A percentile compares a stretch with the other conserved stretches of the same genome.
These are phyloP conservation scores for Macropus fuliginosus DNA, from an alignment of 2,797 vertebrate genomes.

Conservation along the genomic window DNA sequence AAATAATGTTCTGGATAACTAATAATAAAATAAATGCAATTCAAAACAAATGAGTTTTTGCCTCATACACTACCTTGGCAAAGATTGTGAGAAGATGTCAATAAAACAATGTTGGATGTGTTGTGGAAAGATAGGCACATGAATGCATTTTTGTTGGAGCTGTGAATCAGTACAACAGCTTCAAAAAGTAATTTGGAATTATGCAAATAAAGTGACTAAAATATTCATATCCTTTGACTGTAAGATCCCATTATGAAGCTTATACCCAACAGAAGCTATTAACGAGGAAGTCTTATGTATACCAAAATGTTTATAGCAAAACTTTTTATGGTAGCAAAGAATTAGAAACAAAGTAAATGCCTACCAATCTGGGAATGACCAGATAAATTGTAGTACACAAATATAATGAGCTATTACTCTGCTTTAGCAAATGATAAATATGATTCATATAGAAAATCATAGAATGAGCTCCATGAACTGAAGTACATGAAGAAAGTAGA, in stretches of 20 bases:
- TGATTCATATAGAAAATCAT: neutral
- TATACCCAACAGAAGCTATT: neutral
- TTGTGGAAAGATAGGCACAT: neutral
- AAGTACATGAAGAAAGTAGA: neutral
- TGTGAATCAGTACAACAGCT: neutral
- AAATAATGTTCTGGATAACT: neutral
- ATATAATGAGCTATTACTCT: neutral
- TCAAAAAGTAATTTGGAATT: neutral
- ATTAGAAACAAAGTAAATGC: neutral
- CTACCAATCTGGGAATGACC: neutral
- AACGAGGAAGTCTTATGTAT: neutral
- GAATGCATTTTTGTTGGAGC: neutral
- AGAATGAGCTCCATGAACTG: neutral
- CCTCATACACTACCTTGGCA: neutral
- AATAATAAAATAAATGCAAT: neutral
- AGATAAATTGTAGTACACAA: neutral
- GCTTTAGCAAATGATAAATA: neutral
- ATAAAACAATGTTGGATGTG: neutral
- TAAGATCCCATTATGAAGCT: neutral
- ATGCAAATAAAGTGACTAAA: neutral
- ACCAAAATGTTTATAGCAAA: neutral
- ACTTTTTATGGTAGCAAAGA: neutral
- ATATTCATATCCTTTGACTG: neutral
- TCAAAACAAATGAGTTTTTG: neutral
- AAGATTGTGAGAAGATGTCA: neutral